Evolutionary conservation across 1,140 invertebrate genomes (phyloP).

Genomic region (Armadillidium nasatum): DNA sequence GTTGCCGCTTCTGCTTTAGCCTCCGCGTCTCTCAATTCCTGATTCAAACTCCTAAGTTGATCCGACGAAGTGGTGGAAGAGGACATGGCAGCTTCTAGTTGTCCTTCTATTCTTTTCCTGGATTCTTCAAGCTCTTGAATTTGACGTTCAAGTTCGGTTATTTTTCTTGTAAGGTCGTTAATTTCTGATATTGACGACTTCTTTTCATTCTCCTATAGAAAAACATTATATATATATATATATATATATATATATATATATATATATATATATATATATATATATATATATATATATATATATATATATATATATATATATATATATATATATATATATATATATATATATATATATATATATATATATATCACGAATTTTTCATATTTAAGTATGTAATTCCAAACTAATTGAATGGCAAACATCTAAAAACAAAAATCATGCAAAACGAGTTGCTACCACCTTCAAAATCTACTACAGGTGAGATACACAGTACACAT

Average conservation of each 20-base stretch:
- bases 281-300: no score
- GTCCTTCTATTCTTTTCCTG: slow-evolving; percentile 27
- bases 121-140: background rate
- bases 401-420: no score
- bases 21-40: slow-evolving; percentile 21
- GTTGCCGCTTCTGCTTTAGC: slow-evolving; percentile 1
- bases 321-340: no score
- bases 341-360: no score
- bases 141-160: slow-evolving; percentile 16
- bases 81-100: background rate
- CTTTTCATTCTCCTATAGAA: slow-evolving; percentile 12
- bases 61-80: background rate
- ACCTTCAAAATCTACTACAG: no score
- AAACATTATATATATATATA: background rate
- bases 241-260: slow-evolving; percentile 21
- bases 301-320: no score
- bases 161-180: slow-evolving; percentile 7
- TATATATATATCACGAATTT: no score
- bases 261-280: no score
- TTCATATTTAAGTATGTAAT: no score
- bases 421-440: no score
- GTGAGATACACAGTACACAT: no score
- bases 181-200: slow-evolving; percentile 20
- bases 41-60: slow-evolving; percentile 19
- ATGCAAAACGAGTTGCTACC: no score